Evolutionary conservation across 2,888 invertebrate species (phyloP), one percentile per base, ranked within the genome.

Genomic region (Nymphalis urticae): DNA sequence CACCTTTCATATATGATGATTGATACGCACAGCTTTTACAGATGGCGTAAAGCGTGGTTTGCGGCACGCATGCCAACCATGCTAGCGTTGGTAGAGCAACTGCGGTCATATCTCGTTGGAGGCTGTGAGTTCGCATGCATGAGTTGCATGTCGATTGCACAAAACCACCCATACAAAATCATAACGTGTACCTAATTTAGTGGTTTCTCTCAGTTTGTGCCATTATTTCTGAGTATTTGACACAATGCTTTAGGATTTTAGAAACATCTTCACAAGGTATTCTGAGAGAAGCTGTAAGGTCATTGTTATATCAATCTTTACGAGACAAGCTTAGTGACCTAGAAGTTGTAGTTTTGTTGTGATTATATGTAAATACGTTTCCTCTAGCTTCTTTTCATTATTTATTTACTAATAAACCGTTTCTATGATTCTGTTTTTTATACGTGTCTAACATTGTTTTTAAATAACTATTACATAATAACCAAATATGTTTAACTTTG

Each of bases 81-180:
- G 92, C 89, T 92, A 91, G 92, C 92, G 86, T 88, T 92, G 90
- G 92, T 92, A 85, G 92, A 92, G 85, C 91, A 92, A 84, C 91
- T 92, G 76, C 90, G 91, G 85, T 87, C 86, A 77, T 92, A 92
- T 88, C 91, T 92, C 85, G 88, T 87, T 86, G 92, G 92, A 85
- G 92, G 92, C 89, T 90, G 92, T 92, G 90, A 92, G 92, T 91
- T 86, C 76, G 84, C 83, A 82, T 85, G 87, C 76, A 81, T 83
- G 75, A 74, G 70, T 73, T 73, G 74, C 75, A 75, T 76, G 77
- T 74, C 68, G 72, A 74, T 77, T 80, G 76, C 73, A 73, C 64
- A 67, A 72, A 64, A 70, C 62, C 66, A 64, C 63, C 64, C 61
- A 62, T 64, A 53, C 53, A 69, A 62, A 58, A 66, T 64, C 27